Evolutionary conservation across 2,797 vertebrate genomes (phyloP).

Genomic region (Danio tinwini): DNA sequence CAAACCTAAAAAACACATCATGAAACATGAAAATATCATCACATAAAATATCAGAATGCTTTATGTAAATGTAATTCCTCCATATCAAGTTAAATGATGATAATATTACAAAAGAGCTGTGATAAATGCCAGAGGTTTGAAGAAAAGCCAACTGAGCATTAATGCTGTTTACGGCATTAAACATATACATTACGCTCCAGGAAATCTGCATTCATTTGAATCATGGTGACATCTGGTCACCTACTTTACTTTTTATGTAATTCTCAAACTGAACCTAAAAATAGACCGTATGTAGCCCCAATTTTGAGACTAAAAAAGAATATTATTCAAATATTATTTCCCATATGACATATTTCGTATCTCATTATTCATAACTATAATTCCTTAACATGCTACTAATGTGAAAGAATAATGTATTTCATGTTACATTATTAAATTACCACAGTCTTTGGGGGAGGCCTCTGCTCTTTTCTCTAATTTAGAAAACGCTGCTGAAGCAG

Average conservation of each 20-base stretch:
- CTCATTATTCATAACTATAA: neutral
- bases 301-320: conserved; percentile 7
- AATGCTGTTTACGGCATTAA: neutral
- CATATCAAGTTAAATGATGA: neutral
- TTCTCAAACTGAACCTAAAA: neutral
- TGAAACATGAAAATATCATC: neutral
- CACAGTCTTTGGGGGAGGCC: conserved; percentile 3
- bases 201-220: conserved; percentile 15
- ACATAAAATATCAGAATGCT: neutral
- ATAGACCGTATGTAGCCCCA: neutral
- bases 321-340: neutral
- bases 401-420: conserved; percentile 13
- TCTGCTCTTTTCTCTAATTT: conserved; percentile 6
- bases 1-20: neutral
- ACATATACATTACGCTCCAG: neutral
- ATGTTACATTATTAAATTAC: conserved; percentile 31
- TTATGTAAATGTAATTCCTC: neutral
- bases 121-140: neutral
- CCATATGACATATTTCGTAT: conserved; percentile 5
- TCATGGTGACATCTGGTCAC: conserved; percentile 9
- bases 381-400: conserved; percentile 43
- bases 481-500: conserved; percentile 9
- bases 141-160: neutral
- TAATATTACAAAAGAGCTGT: conserved; percentile 1
- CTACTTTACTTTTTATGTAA: neutral